These are phyloP conservation scores for Erebia epiphron DNA, from an alignment of 2,888 invertebrate species.

Conservation along the genomic window DNA sequence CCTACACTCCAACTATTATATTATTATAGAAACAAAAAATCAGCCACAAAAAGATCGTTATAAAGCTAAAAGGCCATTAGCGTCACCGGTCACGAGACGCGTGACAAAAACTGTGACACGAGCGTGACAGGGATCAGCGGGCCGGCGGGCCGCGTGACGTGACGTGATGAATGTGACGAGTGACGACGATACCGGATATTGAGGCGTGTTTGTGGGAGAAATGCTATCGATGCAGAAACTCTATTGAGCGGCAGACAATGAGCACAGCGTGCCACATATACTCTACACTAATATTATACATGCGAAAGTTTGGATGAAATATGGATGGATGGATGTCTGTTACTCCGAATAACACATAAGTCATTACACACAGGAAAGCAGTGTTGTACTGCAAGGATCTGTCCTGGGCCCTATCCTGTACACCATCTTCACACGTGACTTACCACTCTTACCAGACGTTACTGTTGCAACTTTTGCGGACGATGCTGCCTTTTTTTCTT, in stretches of 20 bases:
- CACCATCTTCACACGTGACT: too few relatives aligned
- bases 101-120: background rate
- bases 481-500: too few relatives aligned
- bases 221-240: background rate
- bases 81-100: background rate
- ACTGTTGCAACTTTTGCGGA: too few relatives aligned
- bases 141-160: background rate
- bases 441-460: too few relatives aligned
- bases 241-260: background rate
- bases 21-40: background rate
- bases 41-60: constrained; percentile 8
- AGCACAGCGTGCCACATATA: background rate
- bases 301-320: too few relatives aligned
- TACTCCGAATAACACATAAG: too few relatives aligned
- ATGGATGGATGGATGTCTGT: too few relatives aligned
- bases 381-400: too few relatives aligned
- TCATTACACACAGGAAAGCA: too few relatives aligned
- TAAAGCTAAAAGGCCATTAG: constrained; percentile 12
- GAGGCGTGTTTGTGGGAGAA: background rate
- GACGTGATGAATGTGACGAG: background rate
- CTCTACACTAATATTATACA: too few relatives aligned
- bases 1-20: background rate
- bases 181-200: background rate
- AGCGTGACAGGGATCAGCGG: background rate
- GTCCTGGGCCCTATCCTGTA: too few relatives aligned